Evolutionary conservation across 2,888 invertebrate species (phyloP).

Genomic region (Aproaerema taeniolella): DNA sequence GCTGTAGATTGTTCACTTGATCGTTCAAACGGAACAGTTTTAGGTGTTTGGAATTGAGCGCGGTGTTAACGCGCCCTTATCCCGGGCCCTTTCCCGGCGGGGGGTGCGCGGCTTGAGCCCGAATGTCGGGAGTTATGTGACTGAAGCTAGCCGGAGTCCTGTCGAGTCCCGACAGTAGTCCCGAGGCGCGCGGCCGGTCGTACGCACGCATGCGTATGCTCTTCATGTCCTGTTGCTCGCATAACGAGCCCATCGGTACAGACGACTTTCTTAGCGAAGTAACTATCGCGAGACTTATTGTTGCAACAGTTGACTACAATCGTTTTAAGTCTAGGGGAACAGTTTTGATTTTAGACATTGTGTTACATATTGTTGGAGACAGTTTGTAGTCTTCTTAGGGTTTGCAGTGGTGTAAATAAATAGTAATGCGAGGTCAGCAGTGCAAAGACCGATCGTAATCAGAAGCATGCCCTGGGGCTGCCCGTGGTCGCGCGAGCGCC

Average conservation of each 20-base stretch:
- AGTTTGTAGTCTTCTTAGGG: conserved; percentile 1
- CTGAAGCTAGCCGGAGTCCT: conserved; percentile 3
- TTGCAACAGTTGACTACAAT: too few relatives aligned
- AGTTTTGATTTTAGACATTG: too few relatives aligned
- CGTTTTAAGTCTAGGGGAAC: too few relatives aligned
- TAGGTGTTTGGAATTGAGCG: conserved; percentile 9
- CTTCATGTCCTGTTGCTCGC: conserved; percentile 46
- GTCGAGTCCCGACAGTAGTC: conserved; percentile 31
- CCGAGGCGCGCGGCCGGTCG: conserved; percentile 47
- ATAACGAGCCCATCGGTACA: background rate
- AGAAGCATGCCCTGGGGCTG: conserved; percentile 64
- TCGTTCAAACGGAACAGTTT: too few relatives aligned
- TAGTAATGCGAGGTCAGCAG: conserved; percentile 34
- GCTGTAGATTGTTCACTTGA: too few relatives aligned
- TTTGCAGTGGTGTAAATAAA: conserved; percentile 18
- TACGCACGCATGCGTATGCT: conserved; percentile 50
- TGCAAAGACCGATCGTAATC: conserved; percentile 33
- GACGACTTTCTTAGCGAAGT: too few relatives aligned
- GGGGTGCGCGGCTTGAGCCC: conserved; percentile 37
- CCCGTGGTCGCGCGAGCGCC: conserved; percentile 64
- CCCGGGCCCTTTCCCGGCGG: conserved; percentile 31
- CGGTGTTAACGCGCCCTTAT: conserved; percentile 18
- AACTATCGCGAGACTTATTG: too few relatives aligned
- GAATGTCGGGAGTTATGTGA: conserved; percentile 29
- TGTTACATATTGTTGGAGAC: too few relatives aligned